Conservation (phyloP, 2,888 invertebrate genomes). For the Fragum whitleyi region DNA sequence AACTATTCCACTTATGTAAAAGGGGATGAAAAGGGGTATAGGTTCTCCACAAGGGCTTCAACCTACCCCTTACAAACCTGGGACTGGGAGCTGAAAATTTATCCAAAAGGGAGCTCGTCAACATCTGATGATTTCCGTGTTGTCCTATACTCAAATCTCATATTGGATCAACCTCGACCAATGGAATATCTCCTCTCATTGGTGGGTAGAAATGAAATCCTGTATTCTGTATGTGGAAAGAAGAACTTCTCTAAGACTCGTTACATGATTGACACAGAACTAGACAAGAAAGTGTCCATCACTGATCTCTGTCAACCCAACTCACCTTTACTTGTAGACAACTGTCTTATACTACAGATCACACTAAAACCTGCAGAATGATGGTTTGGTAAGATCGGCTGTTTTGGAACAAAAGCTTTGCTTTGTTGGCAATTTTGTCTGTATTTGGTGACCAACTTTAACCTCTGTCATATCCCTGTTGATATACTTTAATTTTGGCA, state of each 20-base stretch:
- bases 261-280: constrained; percentile 85
- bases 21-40: constrained; percentile 81
- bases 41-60: constrained; percentile 84
- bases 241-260: constrained; percentile 85
- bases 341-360: constrained; percentile 80
- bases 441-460: not conserved
- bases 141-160: constrained; percentile 81
- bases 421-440: not conserved
- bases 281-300: constrained; percentile 84
- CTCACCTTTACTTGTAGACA: constrained; percentile 78
- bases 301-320: constrained; percentile 75
- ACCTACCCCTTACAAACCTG: constrained; percentile 84
- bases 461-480: too few relatives aligned
- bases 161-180: constrained; percentile 83
- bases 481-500: too few relatives aligned
- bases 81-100: constrained; percentile 86
- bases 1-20: constrained; percentile 76
- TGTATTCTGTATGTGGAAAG: constrained; percentile 83
- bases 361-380: constrained; percentile 80
- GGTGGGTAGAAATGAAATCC: constrained; percentile 83
- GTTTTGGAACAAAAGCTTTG: not conserved
- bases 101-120: constrained; percentile 82
- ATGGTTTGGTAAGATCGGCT: not conserved
- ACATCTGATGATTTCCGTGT: constrained; percentile 82
- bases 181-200: constrained; percentile 83